Base-by-base conservation (phyloP, 2,888 invertebrate species). In the Torymus aiolomorphi region DNA sequence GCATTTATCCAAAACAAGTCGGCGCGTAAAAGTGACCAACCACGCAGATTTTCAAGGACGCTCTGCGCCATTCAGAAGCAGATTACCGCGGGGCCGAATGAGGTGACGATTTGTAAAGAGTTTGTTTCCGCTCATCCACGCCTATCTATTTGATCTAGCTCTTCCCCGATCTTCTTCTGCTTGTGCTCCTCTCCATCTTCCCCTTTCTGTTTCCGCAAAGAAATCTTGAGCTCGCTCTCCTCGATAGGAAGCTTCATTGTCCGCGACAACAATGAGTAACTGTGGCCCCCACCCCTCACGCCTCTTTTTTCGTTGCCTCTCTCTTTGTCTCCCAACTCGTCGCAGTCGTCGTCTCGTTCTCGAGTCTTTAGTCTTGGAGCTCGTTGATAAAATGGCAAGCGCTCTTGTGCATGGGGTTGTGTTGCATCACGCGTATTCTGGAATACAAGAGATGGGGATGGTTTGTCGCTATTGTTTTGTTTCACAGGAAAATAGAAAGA, bases 231-330 rank as follows among this genome's bases (percentile, higher is more conserved):
- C 76, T 70, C 63, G 54, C 54, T 77, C 51, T 65, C 52, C 62
- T 71, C 24, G 70, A 59, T 73, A 80, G 76, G 72, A 79, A 82
- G 74, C 71, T 52, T 77, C 77, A 82, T 80, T 82, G 80, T 82
- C 70, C 78, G 57, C 69, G 82, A 76, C 80, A 78, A 83, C 81
- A 82, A 83, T 82, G 83, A 82, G 80, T 78, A 78, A 70, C 65
- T 79, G 31, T 62, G 59, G 70, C 59, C 63, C 61, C 52, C 16
- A 54, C 18, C 24, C 54, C 72, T 65, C 59, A n/a, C 49, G 51
- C 20, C 62, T 56, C 56, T 54, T 73, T 42, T 10, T 8, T 59
- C 11, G n/a, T 8, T 2, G 12, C 10, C 16, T 62, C 51, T 8
- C 18, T 31, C 59, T 54, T 61, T 54, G n/a, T 61, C 57, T 52